phyloP scores from a whole-genome alignment of 2,888 invertebrate species.

The Eilema caniola region DNA sequence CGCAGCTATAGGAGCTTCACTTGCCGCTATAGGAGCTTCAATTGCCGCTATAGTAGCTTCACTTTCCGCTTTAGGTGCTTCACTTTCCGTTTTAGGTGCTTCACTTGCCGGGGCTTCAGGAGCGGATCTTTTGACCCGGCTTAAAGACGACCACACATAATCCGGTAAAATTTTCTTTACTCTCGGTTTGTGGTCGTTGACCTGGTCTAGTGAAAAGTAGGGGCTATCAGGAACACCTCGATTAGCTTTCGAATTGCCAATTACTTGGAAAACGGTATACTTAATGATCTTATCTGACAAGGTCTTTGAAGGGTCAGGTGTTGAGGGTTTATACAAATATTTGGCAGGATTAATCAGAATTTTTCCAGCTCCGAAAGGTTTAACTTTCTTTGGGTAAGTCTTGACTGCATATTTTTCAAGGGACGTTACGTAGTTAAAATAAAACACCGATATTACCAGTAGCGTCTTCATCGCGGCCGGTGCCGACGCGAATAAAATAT shows the following conservation, averaged over 20 bases:
- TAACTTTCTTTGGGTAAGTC: slow-evolving; percentile 57
- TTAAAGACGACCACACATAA: slow-evolving; percentile 37
- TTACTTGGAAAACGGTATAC: slow-evolving; percentile 66
- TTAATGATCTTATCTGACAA: slow-evolving; percentile 13
- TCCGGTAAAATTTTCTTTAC: slow-evolving; percentile 66
- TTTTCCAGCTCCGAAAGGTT: slow-evolving; percentile 48
- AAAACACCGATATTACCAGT: slow-evolving; percentile 51
- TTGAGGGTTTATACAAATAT: slow-evolving; percentile 38
- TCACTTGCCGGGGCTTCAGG: slow-evolving; percentile 17
- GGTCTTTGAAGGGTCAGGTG: slow-evolving; percentile 32
- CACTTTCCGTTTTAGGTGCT: neutral
- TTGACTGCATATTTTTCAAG: slow-evolving; percentile 32
- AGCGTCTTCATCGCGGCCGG: slow-evolving; percentile 56
- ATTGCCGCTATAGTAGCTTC: slow-evolving; percentile 1
- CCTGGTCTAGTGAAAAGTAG: slow-evolving; percentile 55
- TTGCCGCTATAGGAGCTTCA: too few species aligned
- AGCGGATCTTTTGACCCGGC: slow-evolving; percentile 54
- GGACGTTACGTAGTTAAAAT: slow-evolving; percentile 42
- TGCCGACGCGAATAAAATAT: slow-evolving; percentile 33
- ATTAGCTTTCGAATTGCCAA: slow-evolving; percentile 22
- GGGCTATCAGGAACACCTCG: slow-evolving; percentile 60
- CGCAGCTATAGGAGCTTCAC: too few species aligned
- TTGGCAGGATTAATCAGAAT: slow-evolving; percentile 62
- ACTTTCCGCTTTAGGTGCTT: neutral
- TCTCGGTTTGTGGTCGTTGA: slow-evolving; percentile 53